These are phyloP conservation scores for Peromyscus californicus DNA, from an alignment of 2,113 vertebrate species.

Conservation along the genomic window DNA sequence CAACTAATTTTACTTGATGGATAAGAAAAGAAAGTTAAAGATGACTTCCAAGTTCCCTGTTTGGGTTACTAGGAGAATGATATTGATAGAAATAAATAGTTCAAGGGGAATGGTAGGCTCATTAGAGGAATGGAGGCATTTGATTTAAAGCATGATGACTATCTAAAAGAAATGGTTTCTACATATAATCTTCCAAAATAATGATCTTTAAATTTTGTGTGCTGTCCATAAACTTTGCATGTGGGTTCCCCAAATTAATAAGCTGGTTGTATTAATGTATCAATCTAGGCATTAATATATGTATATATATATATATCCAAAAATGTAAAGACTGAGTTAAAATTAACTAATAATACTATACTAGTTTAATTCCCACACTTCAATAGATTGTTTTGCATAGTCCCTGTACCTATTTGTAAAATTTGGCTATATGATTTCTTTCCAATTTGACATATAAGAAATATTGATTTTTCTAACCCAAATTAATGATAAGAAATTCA, in stretches of 20 bases:
- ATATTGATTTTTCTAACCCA: constrained; percentile 13
- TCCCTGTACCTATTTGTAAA: background rate
- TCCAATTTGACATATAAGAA: constrained; percentile 29
- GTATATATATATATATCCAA: background rate
- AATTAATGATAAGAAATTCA: constrained; percentile 43
- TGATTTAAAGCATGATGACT: constrained; percentile 28
- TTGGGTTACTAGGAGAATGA: constrained; percentile 24
- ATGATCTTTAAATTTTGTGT: constrained; percentile 1
- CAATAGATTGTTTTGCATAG: constrained; percentile 11
- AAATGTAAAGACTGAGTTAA: constrained; percentile 40
- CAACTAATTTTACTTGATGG: constrained; percentile 36
- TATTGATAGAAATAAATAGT: constrained; percentile 30
- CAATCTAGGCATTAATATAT: background rate
- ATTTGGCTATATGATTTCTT: constrained; percentile 8
- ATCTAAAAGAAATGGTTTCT: constrained; percentile 12
- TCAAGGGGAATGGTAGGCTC: constrained; percentile 25
- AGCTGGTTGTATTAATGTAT: background rate
- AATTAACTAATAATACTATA: constrained; percentile 12
- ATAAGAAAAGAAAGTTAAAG: constrained; percentile 1
- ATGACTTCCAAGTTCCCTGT: constrained; percentile 15
- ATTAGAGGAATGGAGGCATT: background rate
- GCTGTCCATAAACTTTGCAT: background rate
- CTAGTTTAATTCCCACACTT: background rate
- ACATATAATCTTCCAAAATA: constrained; percentile 15
- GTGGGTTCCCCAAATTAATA: background rate